Percentiles rank a stretch among this genome's conserved stretches.
Evolutionary conservation across 2,888 invertebrate species (phyloP).

Genomic region (Gortyna flavago): DNA sequence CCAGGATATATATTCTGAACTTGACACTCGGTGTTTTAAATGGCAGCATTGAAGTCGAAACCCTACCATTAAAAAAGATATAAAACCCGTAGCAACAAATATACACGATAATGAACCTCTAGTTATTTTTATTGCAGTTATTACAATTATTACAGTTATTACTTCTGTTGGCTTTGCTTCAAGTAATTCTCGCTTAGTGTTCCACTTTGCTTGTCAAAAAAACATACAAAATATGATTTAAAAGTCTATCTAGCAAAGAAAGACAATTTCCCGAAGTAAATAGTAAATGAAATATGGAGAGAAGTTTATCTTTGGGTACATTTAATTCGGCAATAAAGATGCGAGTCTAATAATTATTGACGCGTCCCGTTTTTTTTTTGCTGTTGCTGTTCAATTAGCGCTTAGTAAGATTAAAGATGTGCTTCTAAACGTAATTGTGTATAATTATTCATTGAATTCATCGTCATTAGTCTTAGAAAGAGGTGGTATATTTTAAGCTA

Average conservation of each 20-base stretch:
- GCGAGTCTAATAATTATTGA: constrained; percentile 21
- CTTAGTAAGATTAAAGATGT: constrained; percentile 14
- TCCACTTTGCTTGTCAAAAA: constrained; percentile 42
- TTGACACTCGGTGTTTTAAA: neutral
- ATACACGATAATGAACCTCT: constrained; percentile 27
- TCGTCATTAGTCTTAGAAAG: neutral
- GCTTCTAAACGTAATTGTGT: neutral
- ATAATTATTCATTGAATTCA: constrained; percentile 6
- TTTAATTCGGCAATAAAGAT: constrained; percentile 16
- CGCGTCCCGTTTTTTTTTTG: constrained; percentile 1
- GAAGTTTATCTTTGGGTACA: neutral
- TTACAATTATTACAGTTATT: constrained; percentile 37
- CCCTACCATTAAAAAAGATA: constrained; percentile 9
- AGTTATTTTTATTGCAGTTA: constrained; percentile 40
- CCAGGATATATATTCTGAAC: constrained; percentile 10
- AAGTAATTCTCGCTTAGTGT: constrained; percentile 31
- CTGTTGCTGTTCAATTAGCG: neutral
- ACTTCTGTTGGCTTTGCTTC: constrained; percentile 49
- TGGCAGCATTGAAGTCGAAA: neutral
- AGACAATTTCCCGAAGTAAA: constrained; percentile 2
- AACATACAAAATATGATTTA: constrained; percentile 37
- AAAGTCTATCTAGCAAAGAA: constrained; percentile 13
- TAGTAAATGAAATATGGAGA: constrained; percentile 3
- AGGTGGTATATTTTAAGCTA: too few relatives aligned
- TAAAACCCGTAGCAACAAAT: neutral